These are phyloP conservation scores for Lutjanus campechanus DNA, from an alignment of 2,797 vertebrate species.

Conservation along the genomic window DNA sequence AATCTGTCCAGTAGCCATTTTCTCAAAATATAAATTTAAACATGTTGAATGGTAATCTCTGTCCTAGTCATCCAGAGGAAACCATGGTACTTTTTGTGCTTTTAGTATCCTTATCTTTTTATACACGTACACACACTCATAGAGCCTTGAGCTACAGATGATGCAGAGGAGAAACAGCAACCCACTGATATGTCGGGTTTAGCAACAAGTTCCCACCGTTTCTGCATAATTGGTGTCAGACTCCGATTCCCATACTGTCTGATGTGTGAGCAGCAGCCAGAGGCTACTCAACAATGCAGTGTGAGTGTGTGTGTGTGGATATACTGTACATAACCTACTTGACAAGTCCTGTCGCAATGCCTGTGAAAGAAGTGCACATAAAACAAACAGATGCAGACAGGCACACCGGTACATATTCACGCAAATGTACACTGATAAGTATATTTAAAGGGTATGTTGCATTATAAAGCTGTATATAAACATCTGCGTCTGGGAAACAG, in stretches of 20 bases:
- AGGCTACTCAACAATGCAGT: constrained; percentile 64
- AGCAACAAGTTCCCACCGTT: constrained; percentile 74
- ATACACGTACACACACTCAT: constrained; percentile 24
- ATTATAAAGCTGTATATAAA: constrained; percentile 16
- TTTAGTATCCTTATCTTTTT: constrained; percentile 42
- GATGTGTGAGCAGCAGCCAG: constrained; percentile 74
- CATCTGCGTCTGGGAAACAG: background rate
- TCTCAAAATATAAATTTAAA: constrained; percentile 22
- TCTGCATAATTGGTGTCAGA: constrained; percentile 85
- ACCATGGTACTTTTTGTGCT: constrained; percentile 18
- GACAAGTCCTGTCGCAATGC: constrained; percentile 61
- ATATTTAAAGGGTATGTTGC: constrained; percentile 35
- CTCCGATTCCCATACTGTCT: constrained; percentile 70
- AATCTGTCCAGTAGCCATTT: constrained; percentile 22
- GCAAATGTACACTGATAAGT: constrained; percentile 39
- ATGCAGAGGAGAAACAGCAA: constrained; percentile 68
- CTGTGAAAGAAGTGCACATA: constrained; percentile 43
- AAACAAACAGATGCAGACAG: constrained; percentile 65
- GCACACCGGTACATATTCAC: constrained; percentile 23
- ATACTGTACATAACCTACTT: constrained; percentile 72
- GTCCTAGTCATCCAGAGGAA: constrained; percentile 22
- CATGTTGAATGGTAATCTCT: constrained; percentile 29
- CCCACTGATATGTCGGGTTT: constrained; percentile 68
- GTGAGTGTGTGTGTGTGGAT: constrained; percentile 53
- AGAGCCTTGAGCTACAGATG: constrained; percentile 65